phyloP scores from a whole-genome alignment of 2,113 vertebrate species.

The Lasiurus borealis region DNA sequence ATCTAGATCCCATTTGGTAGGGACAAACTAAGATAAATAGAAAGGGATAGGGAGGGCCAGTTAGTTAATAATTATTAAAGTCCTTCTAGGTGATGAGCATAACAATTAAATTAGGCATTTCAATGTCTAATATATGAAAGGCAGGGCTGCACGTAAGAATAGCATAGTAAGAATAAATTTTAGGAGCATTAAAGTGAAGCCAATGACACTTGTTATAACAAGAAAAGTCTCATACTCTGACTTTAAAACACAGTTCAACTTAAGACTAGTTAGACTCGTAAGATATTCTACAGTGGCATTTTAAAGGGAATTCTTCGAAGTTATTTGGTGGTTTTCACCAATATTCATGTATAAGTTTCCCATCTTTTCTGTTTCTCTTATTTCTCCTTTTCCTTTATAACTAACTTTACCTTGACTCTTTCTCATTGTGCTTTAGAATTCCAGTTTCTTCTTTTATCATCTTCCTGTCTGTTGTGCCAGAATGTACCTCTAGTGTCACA shows the following conservation, averaged over 20 bases:
- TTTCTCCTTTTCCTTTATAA: neutral
- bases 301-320: slow-evolving; percentile 8
- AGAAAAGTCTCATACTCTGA: slow-evolving; percentile 3
- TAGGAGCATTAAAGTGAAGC: slow-evolving; percentile 7
- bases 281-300: neutral
- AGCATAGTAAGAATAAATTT: neutral
- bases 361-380: slow-evolving; percentile 31
- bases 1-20: neutral
- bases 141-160: neutral
- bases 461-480: neutral
- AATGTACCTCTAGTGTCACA: neutral
- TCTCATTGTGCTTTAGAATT: neutral
- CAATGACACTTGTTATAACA: neutral
- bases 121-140: neutral
- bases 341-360: neutral
- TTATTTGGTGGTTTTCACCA: neutral
- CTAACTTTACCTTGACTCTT: neutral
- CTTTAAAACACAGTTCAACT: slow-evolving; percentile 6
- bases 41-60: neutral
- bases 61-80: neutral
- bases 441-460: neutral
- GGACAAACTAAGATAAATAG: slow-evolving; percentile 4
- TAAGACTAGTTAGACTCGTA: neutral
- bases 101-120: slow-evolving; percentile 21
- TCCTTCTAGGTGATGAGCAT: neutral